Evolutionary conservation across 2,113 vertebrate genomes (phyloP).

Genomic region (Saguinus midas): DNA sequence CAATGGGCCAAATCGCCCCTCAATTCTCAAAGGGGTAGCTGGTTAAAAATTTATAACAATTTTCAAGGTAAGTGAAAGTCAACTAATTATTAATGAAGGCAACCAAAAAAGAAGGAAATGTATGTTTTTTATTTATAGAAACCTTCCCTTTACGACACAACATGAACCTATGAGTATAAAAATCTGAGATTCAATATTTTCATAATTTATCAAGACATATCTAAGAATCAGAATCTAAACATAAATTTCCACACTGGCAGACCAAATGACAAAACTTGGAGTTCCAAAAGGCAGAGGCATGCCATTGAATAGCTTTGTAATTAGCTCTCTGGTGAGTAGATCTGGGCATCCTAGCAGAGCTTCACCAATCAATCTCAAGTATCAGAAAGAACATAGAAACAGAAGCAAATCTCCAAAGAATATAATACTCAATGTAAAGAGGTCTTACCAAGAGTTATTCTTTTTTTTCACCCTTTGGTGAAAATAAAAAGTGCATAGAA

Average conservation of each 20-base stretch:
- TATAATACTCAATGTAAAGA: neutral
- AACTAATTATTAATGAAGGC: conserved; percentile 60
- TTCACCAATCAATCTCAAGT: conserved; percentile 52
- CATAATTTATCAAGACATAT: conserved; percentile 48
- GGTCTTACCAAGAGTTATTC: conserved; percentile 17
- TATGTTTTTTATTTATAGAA: conserved; percentile 44
- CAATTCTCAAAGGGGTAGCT: neutral
- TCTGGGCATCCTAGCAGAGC: conserved; percentile 21
- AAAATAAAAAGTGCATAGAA: conserved; percentile 9
- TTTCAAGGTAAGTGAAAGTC: conserved; percentile 35
- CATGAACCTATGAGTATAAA: conserved; percentile 22
- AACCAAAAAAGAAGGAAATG: conserved; percentile 23
- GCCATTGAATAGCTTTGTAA: conserved; percentile 23
- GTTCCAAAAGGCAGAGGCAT: conserved; percentile 25
- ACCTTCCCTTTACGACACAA: neutral
- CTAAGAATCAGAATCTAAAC: conserved; percentile 45
- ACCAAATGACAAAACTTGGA: conserved; percentile 29
- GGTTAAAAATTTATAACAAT: conserved; percentile 44
- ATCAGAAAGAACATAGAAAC: conserved; percentile 40
- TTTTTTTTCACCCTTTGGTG: neutral
- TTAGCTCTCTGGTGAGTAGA: conserved; percentile 56
- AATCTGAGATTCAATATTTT: conserved; percentile 57
- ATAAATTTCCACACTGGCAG: conserved; percentile 56
- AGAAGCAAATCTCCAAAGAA: conserved; percentile 40
- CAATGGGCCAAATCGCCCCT: neutral